These are phyloP conservation scores for Ceyx margarethae DNA, from an alignment of 2,113 vertebrate genomes.

Conservation along the genomic window DNA sequence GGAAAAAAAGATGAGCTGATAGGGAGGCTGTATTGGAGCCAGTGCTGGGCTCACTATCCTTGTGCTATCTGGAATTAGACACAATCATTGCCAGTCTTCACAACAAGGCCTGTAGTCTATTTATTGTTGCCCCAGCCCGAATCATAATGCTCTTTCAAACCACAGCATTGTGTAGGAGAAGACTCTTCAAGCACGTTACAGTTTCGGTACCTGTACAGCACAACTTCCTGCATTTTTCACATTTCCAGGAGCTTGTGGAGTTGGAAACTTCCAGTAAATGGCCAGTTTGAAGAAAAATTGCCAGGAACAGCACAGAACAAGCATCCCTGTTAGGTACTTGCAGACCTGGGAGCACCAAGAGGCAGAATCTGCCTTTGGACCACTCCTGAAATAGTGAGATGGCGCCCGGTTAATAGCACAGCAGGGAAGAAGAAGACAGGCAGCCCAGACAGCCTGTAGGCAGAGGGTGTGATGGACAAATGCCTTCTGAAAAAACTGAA, in stretches of 20 bases:
- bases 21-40: neutral
- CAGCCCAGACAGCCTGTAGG: neutral
- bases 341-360: neutral
- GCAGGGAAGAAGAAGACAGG: neutral
- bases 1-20: neutral
- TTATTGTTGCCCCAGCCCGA: neutral
- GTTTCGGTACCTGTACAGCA: neutral
- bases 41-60: neutral
- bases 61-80: neutral
- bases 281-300: neutral
- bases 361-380: neutral
- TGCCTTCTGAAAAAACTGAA: constrained; percentile 61
- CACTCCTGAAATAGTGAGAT: neutral
- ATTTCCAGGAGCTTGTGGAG: neutral
- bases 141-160: neutral
- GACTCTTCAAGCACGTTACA: neutral
- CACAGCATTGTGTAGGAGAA: neutral
- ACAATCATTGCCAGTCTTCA: neutral
- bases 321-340: neutral
- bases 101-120: neutral
- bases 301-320: neutral
- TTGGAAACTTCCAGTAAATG: neutral
- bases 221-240: neutral
- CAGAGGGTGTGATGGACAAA: constrained; percentile 57
- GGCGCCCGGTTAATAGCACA: neutral